Conservation (phyloP, 2,113 vertebrate genomes). For the Poeciliopsis prolifica region DNA sequence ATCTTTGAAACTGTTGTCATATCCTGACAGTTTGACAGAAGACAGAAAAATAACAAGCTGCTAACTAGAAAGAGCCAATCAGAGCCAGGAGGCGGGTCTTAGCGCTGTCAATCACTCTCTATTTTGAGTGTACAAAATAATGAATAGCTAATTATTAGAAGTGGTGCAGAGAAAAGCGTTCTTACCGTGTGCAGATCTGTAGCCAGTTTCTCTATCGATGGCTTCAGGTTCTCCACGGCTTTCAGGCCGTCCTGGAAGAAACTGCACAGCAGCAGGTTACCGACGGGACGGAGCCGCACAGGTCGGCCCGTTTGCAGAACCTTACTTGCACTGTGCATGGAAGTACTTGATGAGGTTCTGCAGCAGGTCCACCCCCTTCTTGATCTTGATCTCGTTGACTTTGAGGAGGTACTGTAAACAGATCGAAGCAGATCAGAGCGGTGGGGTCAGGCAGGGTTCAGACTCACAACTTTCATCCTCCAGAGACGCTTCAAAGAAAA, state of each 20-base stretch:
- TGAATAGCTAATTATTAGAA: too few species aligned
- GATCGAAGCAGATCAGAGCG: conserved; percentile 26
- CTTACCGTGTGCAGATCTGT: conserved; percentile 95
- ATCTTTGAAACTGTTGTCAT: too few species aligned
- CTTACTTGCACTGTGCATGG: conserved; percentile 92
- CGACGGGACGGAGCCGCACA: neutral
- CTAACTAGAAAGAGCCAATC: too few species aligned
- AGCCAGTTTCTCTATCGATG: conserved; percentile 94
- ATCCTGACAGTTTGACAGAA: too few species aligned
- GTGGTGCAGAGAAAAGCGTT: neutral
- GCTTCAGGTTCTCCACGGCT: conserved; percentile 97
- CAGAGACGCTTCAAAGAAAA: conserved; percentile 32
- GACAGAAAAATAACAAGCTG: too few species aligned
- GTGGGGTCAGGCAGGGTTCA: conserved; percentile 27
- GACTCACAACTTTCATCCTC: neutral
- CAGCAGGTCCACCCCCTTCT: conserved; percentile 97
- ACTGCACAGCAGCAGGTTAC: conserved; percentile 70
- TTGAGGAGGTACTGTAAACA: conserved; percentile 85
- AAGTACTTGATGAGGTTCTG: conserved; percentile 99
- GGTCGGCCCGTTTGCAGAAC: neutral
- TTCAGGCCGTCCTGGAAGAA: conserved; percentile 99
- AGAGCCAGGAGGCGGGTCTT: too few species aligned
- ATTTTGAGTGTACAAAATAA: too few species aligned
- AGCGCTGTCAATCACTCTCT: too few species aligned
- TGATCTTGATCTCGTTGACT: conserved; percentile 99